Evolutionary conservation across 2,113 vertebrate genomes (phyloP).

Genomic region (Myocastor coypus): DNA sequence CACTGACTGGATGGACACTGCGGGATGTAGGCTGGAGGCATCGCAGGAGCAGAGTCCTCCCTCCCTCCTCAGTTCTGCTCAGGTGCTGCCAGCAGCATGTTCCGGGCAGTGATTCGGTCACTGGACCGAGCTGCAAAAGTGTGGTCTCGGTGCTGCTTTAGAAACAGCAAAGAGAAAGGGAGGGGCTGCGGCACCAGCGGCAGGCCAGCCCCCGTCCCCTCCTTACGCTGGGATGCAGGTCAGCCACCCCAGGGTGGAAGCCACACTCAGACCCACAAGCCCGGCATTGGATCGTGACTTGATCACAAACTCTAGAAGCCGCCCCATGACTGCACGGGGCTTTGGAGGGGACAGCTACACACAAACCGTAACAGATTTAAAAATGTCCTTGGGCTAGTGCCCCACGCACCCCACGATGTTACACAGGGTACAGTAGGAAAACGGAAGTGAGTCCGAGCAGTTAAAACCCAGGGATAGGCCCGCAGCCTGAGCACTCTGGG

Average conservation of each 20-base stretch:
- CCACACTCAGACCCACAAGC: too few species aligned
- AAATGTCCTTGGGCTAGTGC: background rate
- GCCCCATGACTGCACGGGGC: too few species aligned
- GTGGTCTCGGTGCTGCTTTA: background rate
- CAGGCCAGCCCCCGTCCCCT: too few species aligned
- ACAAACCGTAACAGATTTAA: background rate
- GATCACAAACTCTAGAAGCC: too few species aligned
- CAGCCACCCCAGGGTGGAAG: too few species aligned
- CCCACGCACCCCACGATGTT: background rate
- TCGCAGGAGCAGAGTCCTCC: too few species aligned
- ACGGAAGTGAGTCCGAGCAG: background rate
- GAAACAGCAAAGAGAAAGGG: background rate
- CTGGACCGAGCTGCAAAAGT: background rate
- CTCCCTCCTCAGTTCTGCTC: background rate
- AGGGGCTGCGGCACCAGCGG: too few species aligned
- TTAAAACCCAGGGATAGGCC: background rate
- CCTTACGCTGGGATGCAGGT: too few species aligned
- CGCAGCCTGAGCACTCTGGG: too few species aligned
- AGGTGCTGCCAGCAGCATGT: background rate
- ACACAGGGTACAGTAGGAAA: background rate
- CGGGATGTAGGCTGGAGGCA: background rate
- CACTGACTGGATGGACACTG: background rate
- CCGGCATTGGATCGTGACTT: too few species aligned
- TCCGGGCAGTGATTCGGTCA: background rate
- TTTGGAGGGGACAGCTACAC: too few species aligned